A percentile compares a stretch with the other conserved stretches of the same genome.
Evolutionary conservation across 2,888 invertebrate genomes (phyloP).

Genomic region (Orgyia antiqua): DNA sequence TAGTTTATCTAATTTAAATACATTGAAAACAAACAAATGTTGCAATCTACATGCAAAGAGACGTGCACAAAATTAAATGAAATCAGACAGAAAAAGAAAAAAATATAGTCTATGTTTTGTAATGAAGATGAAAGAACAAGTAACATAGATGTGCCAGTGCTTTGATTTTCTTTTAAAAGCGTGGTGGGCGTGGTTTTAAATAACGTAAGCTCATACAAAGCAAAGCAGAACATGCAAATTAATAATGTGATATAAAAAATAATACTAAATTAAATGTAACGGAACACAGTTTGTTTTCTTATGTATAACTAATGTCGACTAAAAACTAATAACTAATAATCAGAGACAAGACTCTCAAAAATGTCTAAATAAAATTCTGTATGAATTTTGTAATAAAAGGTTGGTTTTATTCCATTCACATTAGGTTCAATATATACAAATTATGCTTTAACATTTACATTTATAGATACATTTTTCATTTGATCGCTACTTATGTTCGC

Average conservation of each 20-base stretch:
- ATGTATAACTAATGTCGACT: constrained; percentile 31
- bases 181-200: constrained; percentile 27
- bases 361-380: constrained; percentile 57
- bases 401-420: constrained; percentile 73
- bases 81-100: constrained; percentile 49
- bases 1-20: constrained; percentile 13
- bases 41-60: constrained; percentile 23
- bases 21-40: constrained; percentile 25
- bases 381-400: constrained; percentile 69
- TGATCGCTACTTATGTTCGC: constrained; percentile 48
- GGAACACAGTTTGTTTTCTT: constrained; percentile 39
- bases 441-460: constrained; percentile 72
- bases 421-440: constrained; percentile 76
- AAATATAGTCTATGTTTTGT: constrained; percentile 20
- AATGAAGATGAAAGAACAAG: constrained; percentile 19
- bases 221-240: constrained; percentile 50
- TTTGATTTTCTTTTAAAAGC: too few species aligned
- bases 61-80: constrained; percentile 73
- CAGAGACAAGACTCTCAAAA: constrained; percentile 67
- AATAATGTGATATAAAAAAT: constrained; percentile 28
- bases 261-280: constrained; percentile 25
- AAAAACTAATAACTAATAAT: constrained; percentile 45
- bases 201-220: constrained; percentile 41
- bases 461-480: constrained; percentile 56
- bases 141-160: too few species aligned